Evolutionary conservation across 2,113 vertebrate genomes (phyloP).

Genomic region (Anarhynchus alexandrinus): DNA sequence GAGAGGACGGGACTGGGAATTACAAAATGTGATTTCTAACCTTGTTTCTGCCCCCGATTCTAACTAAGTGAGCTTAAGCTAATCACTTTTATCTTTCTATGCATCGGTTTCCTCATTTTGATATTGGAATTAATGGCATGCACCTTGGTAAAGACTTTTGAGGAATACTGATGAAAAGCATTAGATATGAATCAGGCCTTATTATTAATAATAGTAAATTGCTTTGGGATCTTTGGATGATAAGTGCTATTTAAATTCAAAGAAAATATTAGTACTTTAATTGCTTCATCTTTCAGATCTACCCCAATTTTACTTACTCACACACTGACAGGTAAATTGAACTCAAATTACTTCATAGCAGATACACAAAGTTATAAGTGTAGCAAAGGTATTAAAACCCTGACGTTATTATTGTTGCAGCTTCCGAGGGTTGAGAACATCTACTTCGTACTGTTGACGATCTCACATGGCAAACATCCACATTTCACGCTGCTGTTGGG

Average conservation of each 20-base stretch:
- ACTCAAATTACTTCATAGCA: neutral
- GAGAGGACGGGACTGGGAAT: neutral
- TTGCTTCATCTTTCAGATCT: slow-evolving; percentile 53
- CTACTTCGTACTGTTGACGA: neutral
- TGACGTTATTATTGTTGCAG: neutral
- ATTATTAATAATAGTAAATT: slow-evolving; percentile 60
- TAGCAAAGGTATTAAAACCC: neutral
- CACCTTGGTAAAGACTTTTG: slow-evolving; percentile 22
- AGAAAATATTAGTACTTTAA: slow-evolving; percentile 64
- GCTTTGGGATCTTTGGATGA: slow-evolving; percentile 52
- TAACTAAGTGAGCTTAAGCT: neutral
- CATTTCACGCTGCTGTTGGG: neutral
- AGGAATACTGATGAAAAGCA: slow-evolving; percentile 41
- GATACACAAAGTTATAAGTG: neutral
- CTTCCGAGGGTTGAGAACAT: neutral
- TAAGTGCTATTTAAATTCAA: slow-evolving; percentile 53
- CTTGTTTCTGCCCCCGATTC: neutral
- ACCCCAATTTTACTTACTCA: neutral
- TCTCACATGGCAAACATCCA: neutral
- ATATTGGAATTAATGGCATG: slow-evolving; percentile 34
- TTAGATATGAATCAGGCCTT: slow-evolving; percentile 44
- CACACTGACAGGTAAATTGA: slow-evolving; percentile 31
- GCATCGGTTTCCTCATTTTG: slow-evolving; percentile 26
- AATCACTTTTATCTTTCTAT: slow-evolving; percentile 29
- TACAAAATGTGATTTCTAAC: neutral